Base-by-base conservation (phyloP, 2,888 invertebrate species). In the Tetragonula carbonaria region DNA sequence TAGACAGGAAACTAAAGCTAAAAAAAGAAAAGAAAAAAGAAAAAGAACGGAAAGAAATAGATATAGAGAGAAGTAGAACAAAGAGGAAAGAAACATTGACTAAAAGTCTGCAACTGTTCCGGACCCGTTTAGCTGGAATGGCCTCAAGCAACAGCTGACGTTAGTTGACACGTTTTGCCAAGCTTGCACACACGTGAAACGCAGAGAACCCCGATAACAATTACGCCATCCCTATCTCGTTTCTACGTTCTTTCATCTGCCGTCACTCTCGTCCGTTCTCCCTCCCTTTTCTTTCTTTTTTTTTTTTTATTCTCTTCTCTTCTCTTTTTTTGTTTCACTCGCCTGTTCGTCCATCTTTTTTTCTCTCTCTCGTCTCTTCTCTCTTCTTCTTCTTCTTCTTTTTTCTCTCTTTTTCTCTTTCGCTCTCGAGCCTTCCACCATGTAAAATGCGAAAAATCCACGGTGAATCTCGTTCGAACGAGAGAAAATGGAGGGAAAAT, bases 71-170 rank as follows among this genome's bases (percentile, higher is more conserved):
- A 76, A 77, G 72, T 63, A 77, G 66, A 84, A 70, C 65, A 67
- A 51, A 85, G 80, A 73, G 73, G 74, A 84, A 87, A 78, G 79
- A 78, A 81, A 85, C 85, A 82, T 90, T 88, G 80, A 89, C 90
- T 88, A 90, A 90, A 38, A 89, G 87, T 88, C 80, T 82, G 79
- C 83, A 82, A 88, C 84, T 88, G 75, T 90, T 90, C 84, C 86
- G 89, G 90, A 86, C 89, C 89, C 90, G 90, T 90, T 89, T 92
- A 94, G 94, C 94, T 94, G 93, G 94, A 94, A 94, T 94, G 94
- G 94, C 94, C 94, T 92, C 94, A 94, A 93, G 93, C 93, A 92
- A 93, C 94, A 93, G 94, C 93, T 89, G 94, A 94, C 92, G 94
- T 94, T 94, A 93, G 94, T 94, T 91, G 90, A 93, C 90, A 91